Evolutionary conservation across 2,797 vertebrate species (phyloP).

Genomic region (Neostethus bicornis): DNA sequence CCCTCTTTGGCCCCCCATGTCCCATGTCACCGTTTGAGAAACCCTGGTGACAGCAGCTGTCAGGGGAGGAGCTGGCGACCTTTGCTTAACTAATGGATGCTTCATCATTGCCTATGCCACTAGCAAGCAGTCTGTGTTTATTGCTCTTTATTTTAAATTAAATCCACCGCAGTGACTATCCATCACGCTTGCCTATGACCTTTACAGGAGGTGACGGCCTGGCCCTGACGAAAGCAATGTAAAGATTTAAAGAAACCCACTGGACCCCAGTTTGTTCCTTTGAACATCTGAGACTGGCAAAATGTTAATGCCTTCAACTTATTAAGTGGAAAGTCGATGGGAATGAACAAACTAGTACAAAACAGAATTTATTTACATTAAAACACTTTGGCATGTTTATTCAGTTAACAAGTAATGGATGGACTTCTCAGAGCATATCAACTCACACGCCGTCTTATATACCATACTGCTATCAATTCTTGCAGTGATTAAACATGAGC

Average conservation of each 20-base stretch:
- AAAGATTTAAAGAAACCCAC: slow-evolving; percentile 41
- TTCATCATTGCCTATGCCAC: slow-evolving; percentile 73
- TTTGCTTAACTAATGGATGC: slow-evolving; percentile 85
- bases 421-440: not conserved
- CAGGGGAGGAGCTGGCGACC: slow-evolving; percentile 82
- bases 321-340: not conserved
- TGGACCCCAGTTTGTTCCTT: slow-evolving; percentile 27
- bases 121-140: slow-evolving; percentile 71
- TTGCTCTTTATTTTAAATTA: slow-evolving; percentile 84
- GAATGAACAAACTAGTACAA: not conserved
- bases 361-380: not conserved
- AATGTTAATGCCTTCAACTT: slow-evolving; percentile 11
- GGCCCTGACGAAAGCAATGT: slow-evolving; percentile 51
- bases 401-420: not conserved
- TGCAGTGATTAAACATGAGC: slow-evolving; percentile 53
- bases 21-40: slow-evolving; percentile 58
- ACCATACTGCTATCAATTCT: no score
- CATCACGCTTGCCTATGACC: slow-evolving; percentile 77
- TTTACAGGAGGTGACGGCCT: slow-evolving; percentile 81
- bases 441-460: no score
- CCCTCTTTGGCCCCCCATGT: slow-evolving; percentile 65
- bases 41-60: slow-evolving; percentile 70
- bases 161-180: slow-evolving; percentile 77
- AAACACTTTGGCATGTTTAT: not conserved
- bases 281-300: slow-evolving; percentile 7